phyloP scores from a whole-genome alignment of 2,888 invertebrate genomes.

The Lasioglossum leucozonium region DNA sequence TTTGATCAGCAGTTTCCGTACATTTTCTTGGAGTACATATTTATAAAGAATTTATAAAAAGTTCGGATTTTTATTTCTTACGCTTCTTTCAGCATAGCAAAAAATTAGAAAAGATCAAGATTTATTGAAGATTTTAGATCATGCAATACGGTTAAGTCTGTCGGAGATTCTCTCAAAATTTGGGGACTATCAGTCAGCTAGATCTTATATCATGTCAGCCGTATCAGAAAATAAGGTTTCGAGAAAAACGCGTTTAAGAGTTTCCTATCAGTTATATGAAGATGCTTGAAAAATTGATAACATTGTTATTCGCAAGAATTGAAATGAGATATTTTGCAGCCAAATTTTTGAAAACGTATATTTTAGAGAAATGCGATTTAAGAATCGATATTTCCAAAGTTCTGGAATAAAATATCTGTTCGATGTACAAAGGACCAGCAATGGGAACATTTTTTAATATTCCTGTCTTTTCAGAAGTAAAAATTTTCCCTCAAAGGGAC shows the following conservation, averaged over 20 bases:
- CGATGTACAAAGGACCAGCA: background rate
- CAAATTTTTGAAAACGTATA: background rate
- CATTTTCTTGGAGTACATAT: background rate
- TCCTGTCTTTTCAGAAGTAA: background rate
- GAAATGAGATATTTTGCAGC: background rate
- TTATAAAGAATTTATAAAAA: background rate
- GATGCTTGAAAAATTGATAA: background rate
- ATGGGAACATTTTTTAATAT: background rate
- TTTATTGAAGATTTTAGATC: background rate
- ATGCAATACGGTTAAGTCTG: background rate
- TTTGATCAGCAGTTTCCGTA: background rate
- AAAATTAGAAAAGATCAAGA: background rate
- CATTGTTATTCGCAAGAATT: background rate
- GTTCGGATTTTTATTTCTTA: background rate
- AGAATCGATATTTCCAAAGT: background rate
- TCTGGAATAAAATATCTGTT: background rate
- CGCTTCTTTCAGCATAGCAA: background rate
- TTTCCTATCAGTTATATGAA: background rate
- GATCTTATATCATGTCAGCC: too few species aligned
- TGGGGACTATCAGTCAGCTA: too few species aligned
- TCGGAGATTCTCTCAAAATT: too few species aligned
- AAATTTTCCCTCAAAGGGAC: slow-evolving; percentile 2
- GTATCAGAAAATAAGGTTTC: background rate
- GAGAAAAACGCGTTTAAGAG: background rate
- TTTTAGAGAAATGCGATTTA: background rate